phyloP scores from a whole-genome alignment of 2,797 vertebrate species.

The Micropoecilia bifurca region DNA sequence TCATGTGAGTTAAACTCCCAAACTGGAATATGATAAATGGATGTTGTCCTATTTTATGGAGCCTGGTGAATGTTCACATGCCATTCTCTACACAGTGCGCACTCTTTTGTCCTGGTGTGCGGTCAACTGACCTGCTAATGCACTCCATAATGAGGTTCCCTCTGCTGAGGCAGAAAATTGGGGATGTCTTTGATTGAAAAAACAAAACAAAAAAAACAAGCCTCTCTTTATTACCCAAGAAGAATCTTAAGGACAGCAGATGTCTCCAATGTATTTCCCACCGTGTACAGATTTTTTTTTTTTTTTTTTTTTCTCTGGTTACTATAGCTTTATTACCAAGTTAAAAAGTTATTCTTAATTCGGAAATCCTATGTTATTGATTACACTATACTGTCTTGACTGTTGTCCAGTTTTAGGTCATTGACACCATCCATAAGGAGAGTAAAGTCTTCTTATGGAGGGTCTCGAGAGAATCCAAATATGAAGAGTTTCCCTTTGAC shows the following conservation, averaged over 20 bases:
- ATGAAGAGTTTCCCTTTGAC: neutral
- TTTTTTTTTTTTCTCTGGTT: neutral
- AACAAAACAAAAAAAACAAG: slow-evolving; percentile 21
- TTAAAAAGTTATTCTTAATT: neutral
- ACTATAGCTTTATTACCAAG: neutral
- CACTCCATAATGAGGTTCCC: slow-evolving; percentile 54
- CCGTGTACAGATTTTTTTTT: neutral
- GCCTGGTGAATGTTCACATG: slow-evolving; percentile 44
- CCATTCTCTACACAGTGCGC: slow-evolving; percentile 25
- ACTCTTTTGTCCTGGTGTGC: slow-evolving; percentile 49
- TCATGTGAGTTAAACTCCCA: neutral
- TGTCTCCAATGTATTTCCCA: slow-evolving; percentile 5
- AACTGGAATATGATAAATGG: slow-evolving; percentile 3
- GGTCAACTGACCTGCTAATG: slow-evolving; percentile 43
- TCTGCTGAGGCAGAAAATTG: slow-evolving; percentile 43
- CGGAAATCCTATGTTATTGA: neutral
- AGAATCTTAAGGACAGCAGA: slow-evolving; percentile 3
- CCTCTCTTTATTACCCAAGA: slow-evolving; percentile 1
- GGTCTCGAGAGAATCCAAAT: neutral
- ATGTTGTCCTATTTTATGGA: slow-evolving; percentile 37
- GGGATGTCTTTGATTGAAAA: slow-evolving; percentile 18
- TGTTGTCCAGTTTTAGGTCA: neutral
- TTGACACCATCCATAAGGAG: neutral
- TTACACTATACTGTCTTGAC: neutral
- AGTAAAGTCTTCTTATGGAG: neutral